Conservation (phyloP, 2,888 invertebrate species). For the Alviniconcha strummeri region DNA sequence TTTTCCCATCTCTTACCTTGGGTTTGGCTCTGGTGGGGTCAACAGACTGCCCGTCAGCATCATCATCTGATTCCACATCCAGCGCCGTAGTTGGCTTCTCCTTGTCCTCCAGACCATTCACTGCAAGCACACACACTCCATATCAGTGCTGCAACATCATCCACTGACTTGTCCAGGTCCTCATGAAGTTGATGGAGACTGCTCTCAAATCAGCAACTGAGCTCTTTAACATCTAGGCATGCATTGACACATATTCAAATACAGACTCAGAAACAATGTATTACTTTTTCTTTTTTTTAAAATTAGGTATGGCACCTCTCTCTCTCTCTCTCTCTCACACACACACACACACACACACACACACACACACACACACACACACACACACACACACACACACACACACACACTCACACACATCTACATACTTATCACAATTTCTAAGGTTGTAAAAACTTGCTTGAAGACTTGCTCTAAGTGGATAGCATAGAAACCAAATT, state of each 20-base stretch:
- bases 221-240: background rate
- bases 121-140: background rate
- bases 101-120: constrained; percentile 17
- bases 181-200: too few species aligned
- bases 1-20: constrained; percentile 31
- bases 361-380: background rate
- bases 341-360: background rate
- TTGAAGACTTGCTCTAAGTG: too few species aligned
- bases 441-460: too few species aligned
- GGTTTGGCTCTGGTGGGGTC: constrained; percentile 39
- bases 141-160: background rate
- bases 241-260: background rate
- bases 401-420: background rate
- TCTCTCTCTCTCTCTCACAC: background rate
- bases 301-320: background rate
- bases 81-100: background rate
- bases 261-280: background rate
- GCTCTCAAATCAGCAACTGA: background rate
- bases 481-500: too few species aligned
- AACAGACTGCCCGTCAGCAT: constrained; percentile 47
- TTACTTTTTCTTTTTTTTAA: too few species aligned
- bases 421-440: background rate
- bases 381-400: background rate
- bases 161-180: too few species aligned
- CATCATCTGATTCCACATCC: constrained; percentile 35